These are phyloP conservation scores for Plutella xylostella DNA, from an alignment of 2,888 invertebrate genomes.

Conservation along the genomic window DNA sequence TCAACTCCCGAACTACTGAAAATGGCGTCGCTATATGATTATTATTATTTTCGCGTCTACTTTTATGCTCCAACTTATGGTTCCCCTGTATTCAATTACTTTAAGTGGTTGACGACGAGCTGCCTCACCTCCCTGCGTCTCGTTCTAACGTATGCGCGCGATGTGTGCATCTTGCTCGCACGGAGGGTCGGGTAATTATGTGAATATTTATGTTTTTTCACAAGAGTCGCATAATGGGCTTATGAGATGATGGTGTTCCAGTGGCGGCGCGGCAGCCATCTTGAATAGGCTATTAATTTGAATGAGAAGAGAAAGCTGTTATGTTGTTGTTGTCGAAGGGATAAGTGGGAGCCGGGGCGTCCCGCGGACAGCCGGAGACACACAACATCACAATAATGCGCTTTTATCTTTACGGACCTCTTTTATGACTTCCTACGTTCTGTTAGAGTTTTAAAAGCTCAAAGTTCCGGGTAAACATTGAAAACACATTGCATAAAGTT, in stretches of 20 bases:
- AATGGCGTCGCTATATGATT: constrained; percentile 19
- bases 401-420: too few relatives aligned
- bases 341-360: too few relatives aligned
- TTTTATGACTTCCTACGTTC: too few relatives aligned
- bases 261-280: constrained; percentile 36
- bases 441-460: too few relatives aligned
- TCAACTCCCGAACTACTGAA: too few relatives aligned
- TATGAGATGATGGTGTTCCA: constrained; percentile 51
- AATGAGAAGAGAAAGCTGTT: constrained; percentile 32
- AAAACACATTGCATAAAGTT: too few relatives aligned
- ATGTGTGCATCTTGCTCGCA: neutral
- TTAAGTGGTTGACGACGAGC: constrained; percentile 50
- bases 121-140: constrained; percentile 33
- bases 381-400: too few relatives aligned
- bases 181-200: constrained; percentile 54
- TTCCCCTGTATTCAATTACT: constrained; percentile 61
- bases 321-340: too few relatives aligned
- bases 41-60: constrained; percentile 58
- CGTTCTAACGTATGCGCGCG: constrained; percentile 11
- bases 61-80: constrained; percentile 45
- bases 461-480: too few relatives aligned
- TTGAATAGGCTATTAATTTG: constrained; percentile 49
- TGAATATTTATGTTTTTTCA: constrained; percentile 65
- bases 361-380: too few relatives aligned
- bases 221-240: constrained; percentile 46